Conservation (phyloP, 2,888 invertebrate genomes). For the Arctia plantaginis region DNA sequence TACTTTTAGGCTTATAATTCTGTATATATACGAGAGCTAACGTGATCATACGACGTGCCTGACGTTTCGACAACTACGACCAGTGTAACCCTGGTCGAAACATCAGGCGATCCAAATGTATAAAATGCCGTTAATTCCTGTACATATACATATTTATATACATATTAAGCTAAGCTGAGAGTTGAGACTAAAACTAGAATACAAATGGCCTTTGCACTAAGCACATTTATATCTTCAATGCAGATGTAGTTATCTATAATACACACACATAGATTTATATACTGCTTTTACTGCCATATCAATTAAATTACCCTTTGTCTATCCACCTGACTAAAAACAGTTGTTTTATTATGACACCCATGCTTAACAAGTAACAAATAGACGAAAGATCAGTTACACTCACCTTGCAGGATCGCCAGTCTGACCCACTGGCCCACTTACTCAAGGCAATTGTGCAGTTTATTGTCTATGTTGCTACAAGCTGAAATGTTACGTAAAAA, state of each 20-base stretch:
- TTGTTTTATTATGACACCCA: background rate
- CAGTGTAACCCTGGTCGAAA: too few species aligned
- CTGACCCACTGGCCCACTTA: conserved; percentile 50
- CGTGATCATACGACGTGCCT: too few species aligned
- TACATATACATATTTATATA: too few species aligned
- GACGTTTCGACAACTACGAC: too few species aligned
- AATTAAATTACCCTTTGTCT: background rate
- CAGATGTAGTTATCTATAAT: background rate
- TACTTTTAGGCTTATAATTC: too few species aligned
- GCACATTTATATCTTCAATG: background rate
- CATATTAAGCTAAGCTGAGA: too few species aligned
- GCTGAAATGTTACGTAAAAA: conserved; percentile 25
- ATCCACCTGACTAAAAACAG: background rate
- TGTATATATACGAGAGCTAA: too few species aligned
- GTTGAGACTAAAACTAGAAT: too few species aligned
- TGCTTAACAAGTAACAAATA: conserved; percentile 26
- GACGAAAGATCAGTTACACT: conserved; percentile 23
- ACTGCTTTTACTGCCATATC: background rate
- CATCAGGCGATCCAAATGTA: too few species aligned
- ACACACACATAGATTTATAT: background rate
- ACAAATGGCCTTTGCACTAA: too few species aligned
- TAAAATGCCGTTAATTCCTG: too few species aligned
- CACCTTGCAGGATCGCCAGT: conserved; percentile 51
- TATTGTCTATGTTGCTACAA: conserved; percentile 4
- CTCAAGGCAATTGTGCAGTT: conserved; percentile 26